Evolutionary conservation across 2,888 invertebrate genomes (phyloP), one percentile per base, ranked within the genome.

Genomic region (Automeris io): DNA sequence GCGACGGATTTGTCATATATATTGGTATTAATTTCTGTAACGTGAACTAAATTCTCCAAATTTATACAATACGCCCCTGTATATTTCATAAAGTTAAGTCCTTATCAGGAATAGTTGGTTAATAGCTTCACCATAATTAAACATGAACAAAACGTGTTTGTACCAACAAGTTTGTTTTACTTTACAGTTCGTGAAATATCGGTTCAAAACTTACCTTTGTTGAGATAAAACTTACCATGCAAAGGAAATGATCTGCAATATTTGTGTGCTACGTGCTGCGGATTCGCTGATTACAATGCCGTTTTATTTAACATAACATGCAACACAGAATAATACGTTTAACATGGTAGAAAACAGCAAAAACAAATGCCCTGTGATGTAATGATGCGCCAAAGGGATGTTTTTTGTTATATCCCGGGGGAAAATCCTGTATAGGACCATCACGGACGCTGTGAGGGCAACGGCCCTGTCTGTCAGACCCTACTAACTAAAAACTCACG

Each of bases 71-170:
- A 22, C 39, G 11, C 8, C 26, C 29, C 34, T 29, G 34, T 18
- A 16, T 11, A 21, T 33, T 24, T 33, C 36, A 40, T 40, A 40
- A 37, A 40, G 36, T 40, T 26, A 9, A 23, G 22, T 25, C 36
- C 36, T 37, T 40, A 40, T 40, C 40, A 40, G 31, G 32, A 33
- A 33, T 36, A 36, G 36, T 40, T 36, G 40, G 36, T 31, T 37
- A 41, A 37, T 41, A 37, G 37, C 37, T 37, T 35, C 19, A 37
- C 42, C 33, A 36, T 42, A 42, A 42, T 42, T 42, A 42, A 42
- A 33, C 38, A 35, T 19, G 35, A 21, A 29, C 37, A 31, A 29
- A 37, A 35, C 42, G 37, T 42, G 33, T 41, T 34, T 33, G 24
- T 40, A 26, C 26, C 16, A 18, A 35, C 32, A 32, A 36, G 33